Evolutionary conservation across 2,888 invertebrate genomes (phyloP), one percentile per base, ranked within the genome.

Genomic region (Ceraclea dissimilis): DNA sequence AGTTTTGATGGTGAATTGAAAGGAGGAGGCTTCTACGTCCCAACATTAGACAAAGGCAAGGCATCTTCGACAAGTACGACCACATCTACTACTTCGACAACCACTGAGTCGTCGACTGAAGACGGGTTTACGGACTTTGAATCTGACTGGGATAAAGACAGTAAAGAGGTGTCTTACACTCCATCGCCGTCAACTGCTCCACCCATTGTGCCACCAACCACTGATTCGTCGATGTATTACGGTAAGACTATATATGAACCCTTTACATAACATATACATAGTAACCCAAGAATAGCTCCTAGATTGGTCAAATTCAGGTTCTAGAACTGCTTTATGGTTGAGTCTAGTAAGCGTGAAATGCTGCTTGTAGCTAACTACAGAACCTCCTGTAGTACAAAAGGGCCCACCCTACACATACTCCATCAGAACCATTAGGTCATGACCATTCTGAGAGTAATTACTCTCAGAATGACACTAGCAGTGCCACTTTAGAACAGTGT

Each of bases 211-310:
- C 65, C 70, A 46, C 69, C 74, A n/a, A 69, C 71, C 8, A 72
- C 73, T n/a, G 81, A 83, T 61, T 74, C 71, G 54, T 73, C 78
- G 18, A 71, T 77, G 69, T 68, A 75, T 54, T 79, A 79, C 72
- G 80, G 83, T 84, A 65, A 68, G 74, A 17, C 5, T 16, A 6
- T n/a, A n/a, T n/a, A n/a, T n/a, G n/a, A n/a, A n/a, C n/a, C 33
- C 8, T 33, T 33, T n/a, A n/a, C n/a, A n/a, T n/a, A n/a, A n/a
- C n/a, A n/a, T n/a, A n/a, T n/a, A n/a, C n/a, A n/a, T n/a, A n/a
- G n/a, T n/a, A n/a, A n/a, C n/a, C n/a, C n/a, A n/a, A n/a, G n/a
- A n/a, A n/a, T n/a, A n/a, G n/a, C n/a, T n/a, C n/a, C n/a, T n/a
- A n/a, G n/a, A n/a, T n/a, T n/a, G n/a, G n/a, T n/a, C n/a, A n/a